Percentiles rank a stretch among this genome's conserved stretches.
Evolutionary conservation across 2,797 vertebrate genomes (phyloP).

Genomic region (Micrastur ruficollis): DNA sequence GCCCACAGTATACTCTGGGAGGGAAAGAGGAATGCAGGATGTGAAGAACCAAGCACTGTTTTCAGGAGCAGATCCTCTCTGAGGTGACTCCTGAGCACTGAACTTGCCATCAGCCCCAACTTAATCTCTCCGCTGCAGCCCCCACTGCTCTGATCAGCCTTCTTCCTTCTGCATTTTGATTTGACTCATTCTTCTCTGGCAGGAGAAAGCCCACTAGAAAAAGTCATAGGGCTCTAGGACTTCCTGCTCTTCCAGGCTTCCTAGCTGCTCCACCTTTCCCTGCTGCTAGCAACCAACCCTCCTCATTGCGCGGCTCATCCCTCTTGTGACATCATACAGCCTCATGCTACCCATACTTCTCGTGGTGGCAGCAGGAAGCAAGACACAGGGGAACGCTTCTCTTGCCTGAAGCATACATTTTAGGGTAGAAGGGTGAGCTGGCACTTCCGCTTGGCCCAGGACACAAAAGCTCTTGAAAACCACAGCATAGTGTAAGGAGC

Average conservation of each 20-base stretch:
- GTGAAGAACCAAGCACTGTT: not conserved
- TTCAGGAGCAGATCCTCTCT: not conserved
- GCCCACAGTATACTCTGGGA: not conserved
- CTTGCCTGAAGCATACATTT: not conserved
- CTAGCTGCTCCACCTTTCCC: not conserved
- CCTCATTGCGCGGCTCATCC: not conserved
- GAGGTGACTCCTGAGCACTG: not conserved
- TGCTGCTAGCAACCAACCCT: not conserved
- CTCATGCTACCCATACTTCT: not conserved
- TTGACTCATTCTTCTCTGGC: not conserved
- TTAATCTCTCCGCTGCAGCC: not conserved
- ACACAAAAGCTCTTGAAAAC: constrained; percentile 25
- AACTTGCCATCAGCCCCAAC: not conserved
- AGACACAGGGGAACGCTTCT: not conserved
- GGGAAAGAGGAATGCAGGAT: not conserved
- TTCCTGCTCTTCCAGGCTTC: not conserved
- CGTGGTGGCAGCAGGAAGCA: not conserved
- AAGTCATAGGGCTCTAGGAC: not conserved
- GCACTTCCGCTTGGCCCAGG: not conserved
- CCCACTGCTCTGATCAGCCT: not conserved
- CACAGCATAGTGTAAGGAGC: not conserved
- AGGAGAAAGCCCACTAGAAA: not conserved
- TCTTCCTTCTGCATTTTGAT: not conserved
- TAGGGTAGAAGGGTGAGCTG: not conserved
- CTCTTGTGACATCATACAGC: not conserved